These are phyloP conservation scores for Etheostoma spectabile DNA, from an alignment of 2,113 vertebrate genomes.

Conservation along the genomic window DNA sequence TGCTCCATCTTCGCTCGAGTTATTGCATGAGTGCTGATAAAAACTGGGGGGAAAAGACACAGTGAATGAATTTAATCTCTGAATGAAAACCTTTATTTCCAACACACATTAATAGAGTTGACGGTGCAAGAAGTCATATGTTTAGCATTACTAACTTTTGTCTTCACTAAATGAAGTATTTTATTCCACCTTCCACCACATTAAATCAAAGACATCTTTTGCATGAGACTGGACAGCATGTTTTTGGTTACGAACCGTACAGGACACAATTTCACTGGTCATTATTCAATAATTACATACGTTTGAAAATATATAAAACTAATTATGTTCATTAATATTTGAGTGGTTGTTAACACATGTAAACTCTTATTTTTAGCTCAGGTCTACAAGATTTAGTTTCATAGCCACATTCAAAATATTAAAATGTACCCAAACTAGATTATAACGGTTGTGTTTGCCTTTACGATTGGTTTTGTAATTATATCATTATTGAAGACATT, in stretches of 20 bases:
- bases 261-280: not conserved
- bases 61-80: slow-evolving; percentile 53
- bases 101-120: slow-evolving; percentile 37
- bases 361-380: not conserved
- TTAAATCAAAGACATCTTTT: not conserved
- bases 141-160: slow-evolving; percentile 31
- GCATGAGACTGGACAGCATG: not conserved
- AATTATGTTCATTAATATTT: not conserved
- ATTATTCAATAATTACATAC: not conserved
- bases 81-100: slow-evolving; percentile 42
- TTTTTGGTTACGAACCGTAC: not conserved
- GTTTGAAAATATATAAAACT: not conserved
- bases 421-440: not conserved
- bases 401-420: not conserved
- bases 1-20: slow-evolving; percentile 59
- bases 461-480: not conserved
- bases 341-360: not conserved
- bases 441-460: not conserved
- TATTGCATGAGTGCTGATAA: slow-evolving; percentile 71
- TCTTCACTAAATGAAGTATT: not conserved
- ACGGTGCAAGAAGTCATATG: slow-evolving; percentile 9
- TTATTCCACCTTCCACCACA: not conserved
- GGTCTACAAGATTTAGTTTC: not conserved
- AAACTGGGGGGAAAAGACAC: slow-evolving; percentile 26
- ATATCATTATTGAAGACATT: slow-evolving; percentile 21